Evolutionary conservation across 2,888 invertebrate species (phyloP).

Genomic region (Synergus japonicus): DNA sequence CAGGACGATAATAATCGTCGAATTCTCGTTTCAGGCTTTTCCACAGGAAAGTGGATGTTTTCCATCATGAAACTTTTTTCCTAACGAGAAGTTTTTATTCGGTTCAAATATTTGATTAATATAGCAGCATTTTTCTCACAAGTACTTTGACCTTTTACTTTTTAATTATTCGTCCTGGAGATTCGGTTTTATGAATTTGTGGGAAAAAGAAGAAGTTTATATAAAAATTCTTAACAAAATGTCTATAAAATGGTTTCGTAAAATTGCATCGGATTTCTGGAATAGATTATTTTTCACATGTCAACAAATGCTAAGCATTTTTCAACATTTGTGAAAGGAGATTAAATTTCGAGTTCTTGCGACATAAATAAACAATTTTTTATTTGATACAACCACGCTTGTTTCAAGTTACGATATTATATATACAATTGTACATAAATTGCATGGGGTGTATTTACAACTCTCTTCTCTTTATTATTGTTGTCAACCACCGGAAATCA

Average conservation of each 20-base stretch:
- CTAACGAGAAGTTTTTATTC: not conserved
- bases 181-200: not conserved
- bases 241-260: too few relatives aligned
- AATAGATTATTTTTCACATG: too few relatives aligned
- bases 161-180: not conserved
- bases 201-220: too few relatives aligned
- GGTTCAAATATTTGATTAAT: not conserved
- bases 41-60: not conserved
- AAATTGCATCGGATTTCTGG: too few relatives aligned
- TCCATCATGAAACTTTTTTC: not conserved
- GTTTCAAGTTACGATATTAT: not conserved
- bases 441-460: not conserved
- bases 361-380: not conserved
- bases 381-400: not conserved
- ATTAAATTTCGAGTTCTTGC: not conserved
- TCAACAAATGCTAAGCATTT: too few relatives aligned
- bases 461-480: not conserved
- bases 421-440: not conserved
- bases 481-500: not conserved
- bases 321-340: not conserved
- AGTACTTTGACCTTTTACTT: not conserved
- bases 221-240: too few relatives aligned
- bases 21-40: not conserved
- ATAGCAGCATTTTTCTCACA: not conserved
- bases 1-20: not conserved